Percentiles rank a stretch among this genome's conserved stretches.
Conservation (phyloP, 2,797 vertebrate species). For the Macroramphosus scolopax region DNA sequence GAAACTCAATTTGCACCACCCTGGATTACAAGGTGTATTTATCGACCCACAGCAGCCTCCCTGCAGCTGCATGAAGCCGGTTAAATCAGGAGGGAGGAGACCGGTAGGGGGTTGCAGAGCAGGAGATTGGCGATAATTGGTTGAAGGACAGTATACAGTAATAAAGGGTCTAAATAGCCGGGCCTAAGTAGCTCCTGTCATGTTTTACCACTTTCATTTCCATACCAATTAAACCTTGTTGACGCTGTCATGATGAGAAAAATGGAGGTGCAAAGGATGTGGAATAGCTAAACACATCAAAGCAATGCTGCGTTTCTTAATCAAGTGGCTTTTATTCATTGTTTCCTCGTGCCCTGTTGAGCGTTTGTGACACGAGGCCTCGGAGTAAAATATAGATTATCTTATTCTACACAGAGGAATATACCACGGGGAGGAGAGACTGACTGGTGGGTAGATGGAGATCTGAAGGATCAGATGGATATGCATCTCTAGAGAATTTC, state of each 20-base stretch:
- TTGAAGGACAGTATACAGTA: slow-evolving; percentile 71
- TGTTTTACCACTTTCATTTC: slow-evolving; percentile 72
- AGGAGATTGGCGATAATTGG: slow-evolving; percentile 75
- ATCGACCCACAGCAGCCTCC: slow-evolving; percentile 54
- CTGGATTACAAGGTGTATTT: slow-evolving; percentile 54
- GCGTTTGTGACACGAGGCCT: slow-evolving; percentile 34
- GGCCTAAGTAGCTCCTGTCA: slow-evolving; percentile 60
- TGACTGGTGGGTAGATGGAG: slow-evolving; percentile 29
- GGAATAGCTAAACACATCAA: slow-evolving; percentile 48
- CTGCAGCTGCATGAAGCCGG: slow-evolving; percentile 51
- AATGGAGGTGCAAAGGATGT: slow-evolving; percentile 64
- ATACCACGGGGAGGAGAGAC: slow-evolving; percentile 6
- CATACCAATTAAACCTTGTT: slow-evolving; percentile 75
- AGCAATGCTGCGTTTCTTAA: slow-evolving; percentile 23
- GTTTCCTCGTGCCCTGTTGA: slow-evolving; percentile 2
- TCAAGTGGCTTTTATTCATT: slow-evolving; percentile 7
- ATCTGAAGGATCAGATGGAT: slow-evolving; percentile 42
- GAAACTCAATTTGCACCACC: slow-evolving; percentile 71
- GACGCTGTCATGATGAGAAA: slow-evolving; percentile 60
- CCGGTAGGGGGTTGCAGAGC: slow-evolving; percentile 56
- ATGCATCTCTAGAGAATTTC: slow-evolving; percentile 64
- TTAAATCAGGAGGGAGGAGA: slow-evolving; percentile 62
- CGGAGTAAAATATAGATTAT: slow-evolving; percentile 62
- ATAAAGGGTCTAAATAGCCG: slow-evolving; percentile 68
- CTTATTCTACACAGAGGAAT: too few species aligned